phyloP scores from a whole-genome alignment of 2,888 invertebrate species.

The Rosalia funebris region DNA sequence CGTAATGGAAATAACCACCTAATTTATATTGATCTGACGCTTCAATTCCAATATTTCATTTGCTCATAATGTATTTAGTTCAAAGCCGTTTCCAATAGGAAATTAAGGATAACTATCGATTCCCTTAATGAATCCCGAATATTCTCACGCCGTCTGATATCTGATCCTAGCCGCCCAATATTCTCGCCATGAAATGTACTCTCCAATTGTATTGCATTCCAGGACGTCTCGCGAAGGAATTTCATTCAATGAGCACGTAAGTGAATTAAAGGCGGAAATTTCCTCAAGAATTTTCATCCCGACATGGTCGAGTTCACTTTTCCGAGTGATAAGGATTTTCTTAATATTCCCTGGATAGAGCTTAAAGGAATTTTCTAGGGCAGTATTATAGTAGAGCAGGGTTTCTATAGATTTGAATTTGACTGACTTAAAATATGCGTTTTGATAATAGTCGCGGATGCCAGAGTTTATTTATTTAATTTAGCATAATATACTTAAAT shows the following conservation, averaged over 20 bases:
- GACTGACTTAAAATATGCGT: no score
- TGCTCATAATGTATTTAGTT: no score
- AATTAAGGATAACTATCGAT: neutral
- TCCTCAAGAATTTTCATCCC: conserved; percentile 53
- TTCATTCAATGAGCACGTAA: conserved; percentile 49
- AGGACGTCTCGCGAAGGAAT: conserved; percentile 45
- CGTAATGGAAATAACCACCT: no score
- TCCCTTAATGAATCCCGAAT: conserved; percentile 6
- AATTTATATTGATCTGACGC: no score
- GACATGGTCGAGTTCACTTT: neutral
- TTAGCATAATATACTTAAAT: no score
- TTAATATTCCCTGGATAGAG: conserved; percentile 7
- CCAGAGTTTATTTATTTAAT: no score
- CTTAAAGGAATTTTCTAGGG: conserved; percentile 10
- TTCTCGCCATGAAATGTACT: conserved; percentile 27
- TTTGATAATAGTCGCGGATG: no score
- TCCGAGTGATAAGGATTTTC: conserved; percentile 4
- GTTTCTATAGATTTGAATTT: no score
- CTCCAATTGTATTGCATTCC: conserved; percentile 49
- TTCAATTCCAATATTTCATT: no score
- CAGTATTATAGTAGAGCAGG: no score
- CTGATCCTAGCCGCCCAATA: conserved; percentile 6
- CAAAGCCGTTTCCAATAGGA: no score
- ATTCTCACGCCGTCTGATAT: conserved; percentile 10
- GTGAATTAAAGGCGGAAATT: conserved; percentile 57